Evolutionary conservation across 2,888 invertebrate species (phyloP), one percentile per base, ranked within the genome.

Genomic region (Micoletzkya japonica): DNA sequence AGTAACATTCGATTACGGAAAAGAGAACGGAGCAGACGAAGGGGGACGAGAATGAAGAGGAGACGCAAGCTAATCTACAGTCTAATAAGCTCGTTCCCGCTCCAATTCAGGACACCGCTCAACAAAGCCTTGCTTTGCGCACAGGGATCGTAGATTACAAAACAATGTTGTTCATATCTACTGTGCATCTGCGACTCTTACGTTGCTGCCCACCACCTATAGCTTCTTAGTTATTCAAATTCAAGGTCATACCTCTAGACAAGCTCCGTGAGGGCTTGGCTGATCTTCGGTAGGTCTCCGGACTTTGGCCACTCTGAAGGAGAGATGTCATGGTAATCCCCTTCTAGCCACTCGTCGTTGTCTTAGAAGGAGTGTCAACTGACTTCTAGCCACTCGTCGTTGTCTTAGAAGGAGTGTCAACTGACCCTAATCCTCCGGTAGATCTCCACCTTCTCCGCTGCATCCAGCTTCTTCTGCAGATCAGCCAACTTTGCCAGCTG

Each of bases 401-500:
- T 57, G 30, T 4, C 10, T 24, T 32, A 10, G 17, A 36, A 7
- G 2, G 24, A 20, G n/a, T 2, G n/a, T 39, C 2, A 14, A n/a
- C 69, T 59, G 2, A 71, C 71, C 66, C 77, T 59, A 50, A 79
- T 78, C 32, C 80, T 71, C 28, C 79, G 58, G 70, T 77, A 79
- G 50, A 76, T 72, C 66, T 79, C 76, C 6, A 82, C 83, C 63
- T 83, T 83, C 72, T 83, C 83, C 7, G 83, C 83, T 1, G 83
- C 83, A 56, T 83, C 83, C 34, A 83, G 71, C 68, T 83, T 83
- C 52, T 79, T 77, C 60, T 82, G 81, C 54, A 83, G 73, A 39
- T 83, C 83, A 7, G 81, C 79, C 73, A 83, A 73, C 74, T 83
- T 82, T 70, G 79, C 64, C 30, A 83, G 73, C 30, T 79, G 77